These are phyloP conservation scores for Lepidurus couesii DNA, from an alignment of 1,140 invertebrate species.

Conservation along the genomic window DNA sequence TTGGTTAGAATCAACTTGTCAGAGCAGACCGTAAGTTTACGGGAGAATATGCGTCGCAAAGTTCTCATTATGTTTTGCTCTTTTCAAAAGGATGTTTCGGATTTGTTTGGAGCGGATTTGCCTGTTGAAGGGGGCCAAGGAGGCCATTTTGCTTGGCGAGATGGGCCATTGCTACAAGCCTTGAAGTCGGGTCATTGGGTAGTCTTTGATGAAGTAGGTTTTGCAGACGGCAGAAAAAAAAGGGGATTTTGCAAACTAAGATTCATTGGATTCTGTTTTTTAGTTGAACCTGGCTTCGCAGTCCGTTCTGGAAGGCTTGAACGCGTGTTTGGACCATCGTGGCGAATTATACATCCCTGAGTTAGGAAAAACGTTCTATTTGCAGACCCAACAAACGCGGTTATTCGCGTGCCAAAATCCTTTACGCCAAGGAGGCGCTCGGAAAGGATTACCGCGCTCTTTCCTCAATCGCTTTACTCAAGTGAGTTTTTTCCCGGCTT, in stretches of 20 bases:
- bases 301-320: constrained; percentile 94
- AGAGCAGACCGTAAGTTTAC: constrained; percentile 80
- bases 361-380: constrained; percentile 75
- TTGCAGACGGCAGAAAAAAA: background rate
- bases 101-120: constrained; percentile 96
- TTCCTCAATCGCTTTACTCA: constrained; percentile 98
- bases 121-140: constrained; percentile 79
- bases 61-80: constrained; percentile 23
- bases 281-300: constrained; percentile 94
- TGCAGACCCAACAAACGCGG: constrained; percentile 62
- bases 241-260: background rate
- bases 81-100: constrained; percentile 74
- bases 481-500: constrained; percentile 47
- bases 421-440: constrained; percentile 86
- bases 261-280: constrained; percentile 34
- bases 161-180: constrained; percentile 90
- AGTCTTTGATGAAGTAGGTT: constrained; percentile 79
- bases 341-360: constrained; percentile 95
- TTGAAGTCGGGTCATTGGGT: constrained; percentile 92
- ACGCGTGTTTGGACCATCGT: constrained; percentile 96
- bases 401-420: constrained; percentile 99
- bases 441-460: constrained; percentile 91
- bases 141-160: constrained; percentile 89
- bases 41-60: no score
- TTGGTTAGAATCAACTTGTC: constrained; percentile 94